These are phyloP conservation scores for Pelochelys cantorii DNA, from an alignment of 2,797 vertebrate genomes.

Conservation along the genomic window DNA sequence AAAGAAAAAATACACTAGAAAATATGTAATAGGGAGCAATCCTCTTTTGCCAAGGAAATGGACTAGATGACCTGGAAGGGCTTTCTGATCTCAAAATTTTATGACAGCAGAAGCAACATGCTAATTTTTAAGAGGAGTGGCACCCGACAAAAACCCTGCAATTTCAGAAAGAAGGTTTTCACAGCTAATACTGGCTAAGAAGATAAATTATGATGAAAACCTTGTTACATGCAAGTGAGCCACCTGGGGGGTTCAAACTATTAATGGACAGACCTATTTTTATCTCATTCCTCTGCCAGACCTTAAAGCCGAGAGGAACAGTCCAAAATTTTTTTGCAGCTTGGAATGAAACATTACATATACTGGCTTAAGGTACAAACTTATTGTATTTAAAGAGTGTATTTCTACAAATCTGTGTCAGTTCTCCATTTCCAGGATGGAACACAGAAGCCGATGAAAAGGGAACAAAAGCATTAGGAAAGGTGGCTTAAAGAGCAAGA, in stretches of 20 bases:
- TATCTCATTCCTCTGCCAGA: conserved; percentile 38
- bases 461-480: fast-evolving
- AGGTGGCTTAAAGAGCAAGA: background rate
- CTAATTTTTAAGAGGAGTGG: background rate
- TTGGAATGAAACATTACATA: background rate
- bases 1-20: background rate
- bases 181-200: conserved; percentile 6
- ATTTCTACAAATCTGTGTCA: background rate
- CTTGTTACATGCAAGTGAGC: conserved; percentile 46
- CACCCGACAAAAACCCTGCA: conserved; percentile 1
- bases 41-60: background rate
- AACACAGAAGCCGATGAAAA: background rate
- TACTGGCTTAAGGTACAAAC: fast-evolving
- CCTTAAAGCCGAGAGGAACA: background rate
- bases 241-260: conserved; percentile 42
- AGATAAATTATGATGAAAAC: conserved; percentile 47
- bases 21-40: background rate
- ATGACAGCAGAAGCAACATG: conserved; percentile 1
- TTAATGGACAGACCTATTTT: conserved; percentile 45
- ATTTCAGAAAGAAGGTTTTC: conserved; percentile 41
- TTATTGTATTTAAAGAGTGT: background rate
- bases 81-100: background rate
- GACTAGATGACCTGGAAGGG: background rate
- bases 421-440: background rate
- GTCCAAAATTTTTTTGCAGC: background rate